Conservation (phyloP, 2,888 invertebrate genomes). For the Lasioglossum malachurum region DNA sequence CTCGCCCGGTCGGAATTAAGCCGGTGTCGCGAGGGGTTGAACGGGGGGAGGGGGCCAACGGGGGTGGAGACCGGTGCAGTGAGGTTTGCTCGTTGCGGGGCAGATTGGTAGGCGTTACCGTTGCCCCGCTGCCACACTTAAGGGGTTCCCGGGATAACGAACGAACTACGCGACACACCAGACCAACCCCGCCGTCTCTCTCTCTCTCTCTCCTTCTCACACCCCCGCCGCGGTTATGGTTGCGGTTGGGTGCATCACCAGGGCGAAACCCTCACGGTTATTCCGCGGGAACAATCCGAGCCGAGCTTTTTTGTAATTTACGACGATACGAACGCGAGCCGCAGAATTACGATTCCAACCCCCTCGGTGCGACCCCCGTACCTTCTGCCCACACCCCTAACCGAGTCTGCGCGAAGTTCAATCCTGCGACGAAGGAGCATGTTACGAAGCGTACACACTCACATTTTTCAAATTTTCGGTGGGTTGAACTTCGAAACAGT, state of each 20-base stretch:
- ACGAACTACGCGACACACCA: conserved; percentile 52
- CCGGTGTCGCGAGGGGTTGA: conserved; percentile 24
- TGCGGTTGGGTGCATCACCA: conserved; percentile 3
- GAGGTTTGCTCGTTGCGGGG: conserved; percentile 49
- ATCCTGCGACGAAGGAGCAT: conserved; percentile 42
- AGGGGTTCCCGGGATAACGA: conserved; percentile 66
- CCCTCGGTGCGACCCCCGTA: not conserved
- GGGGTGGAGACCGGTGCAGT: not conserved
- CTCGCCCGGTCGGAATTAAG: conserved; percentile 68
- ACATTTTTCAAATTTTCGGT: not conserved
- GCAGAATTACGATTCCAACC: conserved; percentile 54
- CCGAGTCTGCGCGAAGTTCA: conserved; percentile 45
- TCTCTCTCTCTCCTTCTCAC: not conserved
- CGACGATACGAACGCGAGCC: conserved; percentile 67
- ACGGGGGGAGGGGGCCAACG: not conserved
- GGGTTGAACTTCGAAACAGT: not conserved
- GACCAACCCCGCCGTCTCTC: not conserved
- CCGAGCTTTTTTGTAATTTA: conserved; percentile 72
- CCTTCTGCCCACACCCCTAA: conserved; percentile 16
- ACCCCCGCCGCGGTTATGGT: not conserved
- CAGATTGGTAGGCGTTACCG: conserved; percentile 84
- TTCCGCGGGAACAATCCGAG: conserved; percentile 69
- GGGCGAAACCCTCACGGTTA: conserved; percentile 41
- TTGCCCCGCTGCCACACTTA: conserved; percentile 67
- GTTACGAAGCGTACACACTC: not conserved